These are phyloP conservation scores for Gopherus flavomarginatus DNA, from an alignment of 2,113 vertebrate genomes.

Conservation along the genomic window DNA sequence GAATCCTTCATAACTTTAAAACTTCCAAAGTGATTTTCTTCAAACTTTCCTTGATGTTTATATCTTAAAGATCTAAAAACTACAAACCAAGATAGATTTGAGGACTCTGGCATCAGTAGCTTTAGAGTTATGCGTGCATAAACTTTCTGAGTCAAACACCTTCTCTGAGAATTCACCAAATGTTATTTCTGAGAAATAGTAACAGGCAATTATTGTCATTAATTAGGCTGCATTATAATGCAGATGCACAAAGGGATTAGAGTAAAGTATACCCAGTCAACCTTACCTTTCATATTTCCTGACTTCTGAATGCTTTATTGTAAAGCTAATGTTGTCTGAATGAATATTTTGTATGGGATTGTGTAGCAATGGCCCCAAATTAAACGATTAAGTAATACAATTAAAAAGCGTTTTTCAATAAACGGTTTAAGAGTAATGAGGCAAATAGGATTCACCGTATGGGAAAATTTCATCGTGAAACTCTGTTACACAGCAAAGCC, in stretches of 20 bases:
- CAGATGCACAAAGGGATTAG: background rate
- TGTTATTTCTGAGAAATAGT: background rate
- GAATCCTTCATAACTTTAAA: background rate
- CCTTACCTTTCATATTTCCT: constrained; percentile 10
- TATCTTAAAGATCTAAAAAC: background rate
- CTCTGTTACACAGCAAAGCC: constrained; percentile 35
- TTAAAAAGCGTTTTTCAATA: constrained; percentile 35
- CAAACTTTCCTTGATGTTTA: background rate
- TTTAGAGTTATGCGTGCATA: background rate
- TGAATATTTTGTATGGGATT: background rate
- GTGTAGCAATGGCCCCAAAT: background rate
- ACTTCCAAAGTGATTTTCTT: background rate
- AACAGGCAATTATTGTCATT: background rate
- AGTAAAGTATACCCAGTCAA: background rate
- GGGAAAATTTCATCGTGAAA: constrained; percentile 41
- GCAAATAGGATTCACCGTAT: constrained; percentile 33
- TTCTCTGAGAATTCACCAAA: constrained; percentile 19
- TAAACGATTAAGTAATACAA: constrained; percentile 46
- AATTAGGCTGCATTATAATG: background rate
- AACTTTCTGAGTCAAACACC: background rate
- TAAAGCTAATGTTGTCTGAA: background rate
- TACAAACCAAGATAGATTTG: background rate
- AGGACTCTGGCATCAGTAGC: background rate
- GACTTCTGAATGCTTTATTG: background rate
- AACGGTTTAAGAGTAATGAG: constrained; percentile 57